Percentiles rank a stretch among this genome's conserved stretches.
These are phyloP conservation scores for Dryobotodes eremita DNA, from an alignment of 2,888 invertebrate species.

Conservation along the genomic window DNA sequence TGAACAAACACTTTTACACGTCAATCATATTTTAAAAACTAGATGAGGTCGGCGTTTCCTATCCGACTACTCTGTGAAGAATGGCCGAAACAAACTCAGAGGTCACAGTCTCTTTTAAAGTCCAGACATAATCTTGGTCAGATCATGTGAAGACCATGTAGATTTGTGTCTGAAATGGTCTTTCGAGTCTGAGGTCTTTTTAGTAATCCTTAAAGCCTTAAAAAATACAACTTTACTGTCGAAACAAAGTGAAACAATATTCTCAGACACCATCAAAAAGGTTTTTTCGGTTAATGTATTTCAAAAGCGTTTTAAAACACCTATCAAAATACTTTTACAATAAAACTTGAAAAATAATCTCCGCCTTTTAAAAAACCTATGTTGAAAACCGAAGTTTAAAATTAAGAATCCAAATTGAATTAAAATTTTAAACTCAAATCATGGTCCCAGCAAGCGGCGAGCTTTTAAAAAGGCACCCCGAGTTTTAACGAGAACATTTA, in stretches of 20 bases:
- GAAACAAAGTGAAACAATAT: neutral
- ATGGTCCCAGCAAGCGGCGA: slow-evolving; percentile 33
- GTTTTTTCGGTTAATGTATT: neutral
- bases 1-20: too few species aligned
- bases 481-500: slow-evolving; percentile 62
- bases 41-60: too few species aligned
- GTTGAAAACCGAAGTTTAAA: neutral
- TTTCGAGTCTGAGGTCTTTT: too few species aligned
- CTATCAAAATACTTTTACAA: neutral
- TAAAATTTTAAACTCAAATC: slow-evolving; percentile 28
- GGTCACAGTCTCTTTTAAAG: too few species aligned
- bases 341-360: neutral
- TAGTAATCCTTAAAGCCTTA: too few species aligned
- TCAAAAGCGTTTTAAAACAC: neutral
- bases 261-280: neutral
- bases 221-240: neutral
- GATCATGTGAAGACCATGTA: too few species aligned
- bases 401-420: slow-evolving; percentile 6
- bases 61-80: too few species aligned
- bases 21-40: too few species aligned
- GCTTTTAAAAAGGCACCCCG: slow-evolving; percentile 43
- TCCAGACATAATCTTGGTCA: too few species aligned
- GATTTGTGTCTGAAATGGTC: too few species aligned
- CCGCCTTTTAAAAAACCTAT: neutral
- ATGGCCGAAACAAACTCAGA: too few species aligned